Percentiles rank a stretch among this genome's conserved stretches.
phyloP scores from a whole-genome alignment of 2,797 vertebrate species.

The Tragelaphus eurycerus region DNA sequence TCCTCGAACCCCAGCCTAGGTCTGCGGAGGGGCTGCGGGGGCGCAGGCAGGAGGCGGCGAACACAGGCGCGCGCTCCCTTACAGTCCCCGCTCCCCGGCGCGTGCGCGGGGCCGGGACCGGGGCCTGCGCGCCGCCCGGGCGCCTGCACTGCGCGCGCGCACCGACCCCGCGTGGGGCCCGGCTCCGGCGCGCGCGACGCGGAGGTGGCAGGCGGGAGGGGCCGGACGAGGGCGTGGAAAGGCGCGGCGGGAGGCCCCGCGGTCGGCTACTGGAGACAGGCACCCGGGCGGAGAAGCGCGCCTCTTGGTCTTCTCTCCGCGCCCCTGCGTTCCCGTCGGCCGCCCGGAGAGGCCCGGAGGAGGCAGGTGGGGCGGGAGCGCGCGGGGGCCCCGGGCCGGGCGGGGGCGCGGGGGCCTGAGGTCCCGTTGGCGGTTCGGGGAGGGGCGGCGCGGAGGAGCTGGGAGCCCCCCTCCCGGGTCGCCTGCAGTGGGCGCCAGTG shows the following conservation, averaged over 20 bases:
- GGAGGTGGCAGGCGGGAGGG: background rate
- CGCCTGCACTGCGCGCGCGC: slow-evolving; percentile 63
- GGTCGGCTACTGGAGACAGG: background rate
- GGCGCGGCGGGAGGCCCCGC: background rate
- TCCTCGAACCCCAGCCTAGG: background rate
- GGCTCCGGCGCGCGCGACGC: slow-evolving; percentile 11
- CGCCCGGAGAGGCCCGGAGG: background rate
- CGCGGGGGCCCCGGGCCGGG: background rate
- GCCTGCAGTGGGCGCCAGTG: background rate
- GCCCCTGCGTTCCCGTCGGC: background rate
- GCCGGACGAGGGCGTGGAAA: background rate
- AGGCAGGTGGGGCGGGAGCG: slow-evolving; percentile 49
- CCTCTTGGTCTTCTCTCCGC: background rate
- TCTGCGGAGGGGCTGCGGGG: background rate
- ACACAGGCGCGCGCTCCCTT: background rate
- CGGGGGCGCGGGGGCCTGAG: background rate
- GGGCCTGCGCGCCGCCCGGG: slow-evolving; percentile 49
- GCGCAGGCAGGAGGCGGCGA: background rate
- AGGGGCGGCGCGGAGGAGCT: background rate
- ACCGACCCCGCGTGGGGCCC: slow-evolving; percentile 58
- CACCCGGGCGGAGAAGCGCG: background rate
- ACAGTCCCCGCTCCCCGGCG: background rate
- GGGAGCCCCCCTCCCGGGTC: background rate
- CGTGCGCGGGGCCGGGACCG: slow-evolving; percentile 51
- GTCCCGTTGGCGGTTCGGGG: background rate